Base-by-base conservation (phyloP, 1,140 invertebrate species). In the Alviniconcha marisindica region DNA sequence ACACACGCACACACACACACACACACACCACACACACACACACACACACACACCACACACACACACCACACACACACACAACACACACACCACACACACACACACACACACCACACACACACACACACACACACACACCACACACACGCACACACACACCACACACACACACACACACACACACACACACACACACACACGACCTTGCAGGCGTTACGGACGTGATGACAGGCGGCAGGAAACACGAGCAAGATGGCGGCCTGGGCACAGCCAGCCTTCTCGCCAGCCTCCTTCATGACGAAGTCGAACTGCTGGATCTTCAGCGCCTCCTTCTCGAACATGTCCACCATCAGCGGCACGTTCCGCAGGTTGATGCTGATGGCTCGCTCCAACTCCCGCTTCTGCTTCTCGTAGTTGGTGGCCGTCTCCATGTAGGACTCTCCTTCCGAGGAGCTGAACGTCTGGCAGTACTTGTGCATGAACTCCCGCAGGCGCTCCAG, bases 361-460 rank as follows among this genome's bases (percentile, higher is more conserved):
- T 88, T 83, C 63, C 85, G 71, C 2, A 86, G 48, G 77, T 86
- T 89, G 28, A 85, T 40, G n/a, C 44, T 54, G 24, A 90, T 84
- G 15, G 87, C 87, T 33, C 84, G 31, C 28, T 77, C 63, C n/a
- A 89, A 79, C 44, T 88, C 89, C 33, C 76, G 56, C n/a, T 83
- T 81, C 82, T 90, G 87, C 71, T 85, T 84, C 73, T 91, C 89
- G 81, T 91, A 91, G 81, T 89, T 87, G 21, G 84, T 84, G 14
- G 87, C 86, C 1, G 88, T 88, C 77, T 91, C 90, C 74, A 90
- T 69, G 80, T 89, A 89, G 0, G 38, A 12, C 69, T 89, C 87
- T 0, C 87, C 87, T 38, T 87, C 84, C 1, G 71, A 18, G 24
- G 42, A 21, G 51, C 84, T 86, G 77, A 89, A 91, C 82, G 88